Percentiles rank a stretch among this genome's conserved stretches.
phyloP scores from a whole-genome alignment of 1,140 invertebrate species.

The Bombus soroeensis region DNA sequence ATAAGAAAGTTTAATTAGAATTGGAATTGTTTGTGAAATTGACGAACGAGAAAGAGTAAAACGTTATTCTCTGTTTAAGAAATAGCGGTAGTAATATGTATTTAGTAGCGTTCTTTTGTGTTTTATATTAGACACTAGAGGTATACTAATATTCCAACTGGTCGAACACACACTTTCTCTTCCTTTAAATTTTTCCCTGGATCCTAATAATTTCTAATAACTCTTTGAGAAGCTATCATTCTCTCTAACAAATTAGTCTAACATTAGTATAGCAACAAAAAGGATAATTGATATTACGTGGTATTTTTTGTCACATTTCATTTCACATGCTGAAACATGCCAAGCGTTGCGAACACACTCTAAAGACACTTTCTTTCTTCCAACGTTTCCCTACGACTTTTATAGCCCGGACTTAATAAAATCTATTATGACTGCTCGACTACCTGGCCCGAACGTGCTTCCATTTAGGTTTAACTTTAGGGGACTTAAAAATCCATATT shows the following conservation, averaged over 20 bases:
- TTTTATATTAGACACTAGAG: neutral
- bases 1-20: too few species aligned
- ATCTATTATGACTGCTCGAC: slow-evolving; percentile 18
- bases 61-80: too few species aligned
- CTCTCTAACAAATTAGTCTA: neutral
- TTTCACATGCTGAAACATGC: neutral
- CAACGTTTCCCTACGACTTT: slow-evolving; percentile 22
- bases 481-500: slow-evolving; percentile 22
- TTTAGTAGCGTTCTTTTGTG: neutral
- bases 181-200: slow-evolving; percentile 13
- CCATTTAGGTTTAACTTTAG: neutral
- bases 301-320: neutral
- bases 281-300: neutral
- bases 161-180: slow-evolving; percentile 11
- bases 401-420: slow-evolving; percentile 26
- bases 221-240: neutral
- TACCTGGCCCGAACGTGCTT: slow-evolving; percentile 11
- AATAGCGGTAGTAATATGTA: too few species aligned
- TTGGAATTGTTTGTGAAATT: too few species aligned
- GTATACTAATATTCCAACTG: neutral
- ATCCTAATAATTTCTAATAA: slow-evolving; percentile 24
- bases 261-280: neutral
- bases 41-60: too few species aligned
- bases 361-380: slow-evolving; percentile 23
- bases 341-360: neutral